Percentiles rank a stretch among this genome's conserved stretches.
phyloP scores from a whole-genome alignment of 2,888 invertebrate genomes.

The Brassicogethes aeneus region DNA sequence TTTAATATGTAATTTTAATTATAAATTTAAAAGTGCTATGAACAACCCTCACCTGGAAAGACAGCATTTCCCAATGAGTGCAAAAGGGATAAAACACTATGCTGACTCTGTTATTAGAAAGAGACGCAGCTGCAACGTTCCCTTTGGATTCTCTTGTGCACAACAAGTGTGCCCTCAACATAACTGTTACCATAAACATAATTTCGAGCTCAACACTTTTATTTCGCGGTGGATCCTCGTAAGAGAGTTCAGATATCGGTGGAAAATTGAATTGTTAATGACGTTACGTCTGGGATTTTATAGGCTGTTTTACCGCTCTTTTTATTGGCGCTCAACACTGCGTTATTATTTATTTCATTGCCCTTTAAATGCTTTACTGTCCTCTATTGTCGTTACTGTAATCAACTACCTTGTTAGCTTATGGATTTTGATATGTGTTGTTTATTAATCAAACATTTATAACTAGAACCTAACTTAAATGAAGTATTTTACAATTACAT shows the following conservation, averaged over 20 bases:
- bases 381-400: neutral
- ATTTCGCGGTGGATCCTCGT: constrained; percentile 34
- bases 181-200: constrained; percentile 44
- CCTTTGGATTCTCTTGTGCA: constrained; percentile 21
- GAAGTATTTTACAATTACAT: too few species aligned
- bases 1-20: too few species aligned
- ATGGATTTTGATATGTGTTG: too few species aligned
- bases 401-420: neutral
- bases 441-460: too few species aligned
- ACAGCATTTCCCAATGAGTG: neutral
- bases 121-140: too few species aligned
- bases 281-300: constrained; percentile 1
- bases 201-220: constrained; percentile 40
- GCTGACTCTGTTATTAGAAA: too few species aligned
- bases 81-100: neutral
- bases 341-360: neutral
- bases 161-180: constrained; percentile 43
- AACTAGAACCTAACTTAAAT: too few species aligned
- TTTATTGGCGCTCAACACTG: neutral
- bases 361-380: neutral
- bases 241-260: constrained; percentile 30
- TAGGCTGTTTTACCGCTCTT: neutral
- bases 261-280: constrained; percentile 24
- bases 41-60: neutral
- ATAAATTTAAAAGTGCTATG: neutral